These are phyloP conservation scores for Pseudocheirus occidentalis DNA, from an alignment of 2,797 vertebrate genomes.

Conservation along the genomic window DNA sequence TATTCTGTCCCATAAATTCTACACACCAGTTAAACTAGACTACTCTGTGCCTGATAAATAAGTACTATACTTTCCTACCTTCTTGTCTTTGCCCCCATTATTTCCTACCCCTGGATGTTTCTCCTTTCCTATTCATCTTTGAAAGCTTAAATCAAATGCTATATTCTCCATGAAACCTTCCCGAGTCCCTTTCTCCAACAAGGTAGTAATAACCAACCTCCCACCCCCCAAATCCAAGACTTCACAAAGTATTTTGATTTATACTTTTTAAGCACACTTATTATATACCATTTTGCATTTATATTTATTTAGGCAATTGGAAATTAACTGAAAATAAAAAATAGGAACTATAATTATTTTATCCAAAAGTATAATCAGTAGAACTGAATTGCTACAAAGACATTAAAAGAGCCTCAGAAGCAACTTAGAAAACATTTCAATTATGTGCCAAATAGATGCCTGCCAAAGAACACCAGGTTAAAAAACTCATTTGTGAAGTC, in stretches of 20 bases:
- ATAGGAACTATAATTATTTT: not conserved
- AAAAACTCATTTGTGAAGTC: not conserved
- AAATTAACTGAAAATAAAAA: not conserved
- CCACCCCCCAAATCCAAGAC: not conserved
- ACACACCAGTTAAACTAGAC: not conserved
- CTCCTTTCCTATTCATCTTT: not conserved
- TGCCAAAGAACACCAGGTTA: not conserved
- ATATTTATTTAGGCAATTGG: not conserved
- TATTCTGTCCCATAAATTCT: not conserved
- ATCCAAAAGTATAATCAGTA: not conserved
- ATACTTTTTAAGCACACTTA: not conserved
- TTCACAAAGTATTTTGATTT: not conserved
- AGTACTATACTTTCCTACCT: not conserved
- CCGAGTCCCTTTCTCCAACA: not conserved
- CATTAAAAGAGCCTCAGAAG: not conserved
- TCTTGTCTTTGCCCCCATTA: not conserved
- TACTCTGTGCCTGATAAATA: not conserved
- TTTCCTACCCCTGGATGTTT: not conserved
- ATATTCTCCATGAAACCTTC: not conserved
- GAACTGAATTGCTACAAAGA: not conserved
- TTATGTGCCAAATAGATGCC: not conserved
- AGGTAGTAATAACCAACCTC: not conserved
- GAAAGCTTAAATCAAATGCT: not conserved
- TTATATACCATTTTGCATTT: not conserved
- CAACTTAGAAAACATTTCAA: not conserved